Conservation (phyloP, 2,888 invertebrate genomes). For the Pomacea canaliculata region DNA sequence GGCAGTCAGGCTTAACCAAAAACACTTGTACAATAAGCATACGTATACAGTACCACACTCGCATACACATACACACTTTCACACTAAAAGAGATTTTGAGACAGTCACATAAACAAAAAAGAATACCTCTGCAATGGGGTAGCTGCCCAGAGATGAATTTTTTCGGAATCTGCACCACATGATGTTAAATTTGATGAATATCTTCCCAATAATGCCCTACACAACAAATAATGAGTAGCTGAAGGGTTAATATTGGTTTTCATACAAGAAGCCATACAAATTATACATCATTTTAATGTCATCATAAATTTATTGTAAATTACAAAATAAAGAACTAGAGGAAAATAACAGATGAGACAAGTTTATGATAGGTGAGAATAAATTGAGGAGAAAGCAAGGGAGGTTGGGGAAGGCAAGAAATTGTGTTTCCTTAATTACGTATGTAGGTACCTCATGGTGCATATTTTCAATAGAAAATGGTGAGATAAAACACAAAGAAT, state of each 20-base stretch:
- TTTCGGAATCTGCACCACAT: conserved; percentile 96
- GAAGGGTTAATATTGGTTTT: no score
- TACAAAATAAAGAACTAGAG: no score
- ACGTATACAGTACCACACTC: background rate
- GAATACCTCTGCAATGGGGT: conserved; percentile 91
- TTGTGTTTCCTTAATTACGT: no score
- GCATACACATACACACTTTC: background rate
- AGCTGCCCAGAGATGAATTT: conserved; percentile 92
- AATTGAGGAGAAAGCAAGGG: no score
- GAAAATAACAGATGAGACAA: background rate
- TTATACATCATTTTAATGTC: no score
- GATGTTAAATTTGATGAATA: conserved; percentile 96
- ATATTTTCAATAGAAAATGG: no score
- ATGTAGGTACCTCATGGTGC: no score
- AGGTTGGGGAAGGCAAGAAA: no score
- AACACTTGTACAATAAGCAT: background rate
- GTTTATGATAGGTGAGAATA: no score
- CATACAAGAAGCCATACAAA: no score
- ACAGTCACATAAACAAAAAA: background rate
- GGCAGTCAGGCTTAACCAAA: background rate
- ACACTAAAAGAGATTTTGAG: background rate
- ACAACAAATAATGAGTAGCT: conserved; percentile 46
- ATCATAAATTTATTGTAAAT: no score
- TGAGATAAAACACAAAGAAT: no score
- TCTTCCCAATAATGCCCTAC: conserved; percentile 94